Conservation (phyloP, 2,113 vertebrate genomes). For the Sterrhoptilus dennistouni region DNA sequence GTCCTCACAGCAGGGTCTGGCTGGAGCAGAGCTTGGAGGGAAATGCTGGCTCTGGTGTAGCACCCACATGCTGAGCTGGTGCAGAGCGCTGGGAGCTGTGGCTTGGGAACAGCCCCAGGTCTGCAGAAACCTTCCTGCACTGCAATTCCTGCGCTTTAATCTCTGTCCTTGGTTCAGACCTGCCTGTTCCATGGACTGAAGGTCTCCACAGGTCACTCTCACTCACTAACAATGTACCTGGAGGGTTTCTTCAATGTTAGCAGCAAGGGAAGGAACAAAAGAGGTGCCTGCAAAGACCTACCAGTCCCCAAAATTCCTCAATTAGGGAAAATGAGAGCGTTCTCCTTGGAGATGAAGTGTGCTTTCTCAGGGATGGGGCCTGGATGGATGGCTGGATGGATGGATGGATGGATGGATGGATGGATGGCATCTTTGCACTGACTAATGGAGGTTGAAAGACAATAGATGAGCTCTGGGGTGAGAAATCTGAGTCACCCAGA, state of each 20-base stretch:
- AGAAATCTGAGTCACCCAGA: not conserved
- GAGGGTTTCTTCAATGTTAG: not conserved
- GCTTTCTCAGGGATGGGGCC: not conserved
- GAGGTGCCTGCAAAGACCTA: not conserved
- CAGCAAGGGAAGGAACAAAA: not conserved
- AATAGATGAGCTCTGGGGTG: not conserved
- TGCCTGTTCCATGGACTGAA: not conserved
- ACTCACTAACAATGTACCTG: not conserved
- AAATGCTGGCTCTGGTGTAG: not conserved
- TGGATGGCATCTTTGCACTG: not conserved
- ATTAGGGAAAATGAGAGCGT: not conserved
- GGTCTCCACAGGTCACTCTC: not conserved
- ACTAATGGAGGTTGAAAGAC: not conserved
- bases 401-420: not conserved
- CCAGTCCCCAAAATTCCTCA: not conserved
- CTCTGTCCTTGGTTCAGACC: not conserved
- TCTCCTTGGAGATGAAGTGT: not conserved
- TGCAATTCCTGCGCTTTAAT: not conserved
- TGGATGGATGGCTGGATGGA: not conserved
- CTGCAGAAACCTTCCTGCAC: not conserved
- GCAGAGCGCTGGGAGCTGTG: not conserved
- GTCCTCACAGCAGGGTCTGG: accelerated
- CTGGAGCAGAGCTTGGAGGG: not conserved
- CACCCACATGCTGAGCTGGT: not conserved
- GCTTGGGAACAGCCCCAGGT: not conserved